Conservation (phyloP, 2,888 invertebrate genomes). For the Pseudococcus viburni region DNA sequence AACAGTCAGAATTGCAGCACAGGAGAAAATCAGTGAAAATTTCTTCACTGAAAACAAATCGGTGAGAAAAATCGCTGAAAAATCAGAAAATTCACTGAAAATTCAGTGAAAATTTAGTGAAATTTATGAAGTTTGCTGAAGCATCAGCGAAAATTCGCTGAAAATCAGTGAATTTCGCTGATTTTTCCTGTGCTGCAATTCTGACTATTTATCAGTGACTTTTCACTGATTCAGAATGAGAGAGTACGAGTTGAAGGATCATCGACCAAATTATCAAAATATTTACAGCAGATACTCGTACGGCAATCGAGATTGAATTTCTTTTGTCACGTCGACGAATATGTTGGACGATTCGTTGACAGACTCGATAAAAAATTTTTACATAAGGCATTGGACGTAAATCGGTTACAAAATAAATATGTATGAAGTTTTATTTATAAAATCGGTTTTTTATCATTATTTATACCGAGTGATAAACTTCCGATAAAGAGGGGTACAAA, state of each 20-base stretch:
- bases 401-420: neutral
- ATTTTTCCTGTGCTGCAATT: no score
- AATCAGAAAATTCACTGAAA: no score
- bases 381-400: conserved; percentile 15
- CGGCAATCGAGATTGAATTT: neutral
- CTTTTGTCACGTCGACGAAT: neutral
- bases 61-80: no score
- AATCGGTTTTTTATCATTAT: neutral
- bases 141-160: no score
- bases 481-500: neutral
- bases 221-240: no score
- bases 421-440: conserved; percentile 9
- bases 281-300: neutral
- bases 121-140: no score
- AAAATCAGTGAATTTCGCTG: no score
- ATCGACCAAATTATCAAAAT: neutral
- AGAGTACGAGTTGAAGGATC: neutral
- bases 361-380: neutral
- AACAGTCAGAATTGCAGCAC: no score
- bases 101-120: no score
- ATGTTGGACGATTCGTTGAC: neutral
- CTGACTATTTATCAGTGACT: no score
- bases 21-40: no score
- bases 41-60: no score
- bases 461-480: neutral